Conservation (phyloP, 1,140 invertebrate species). For the Bombus huntii region DNA sequence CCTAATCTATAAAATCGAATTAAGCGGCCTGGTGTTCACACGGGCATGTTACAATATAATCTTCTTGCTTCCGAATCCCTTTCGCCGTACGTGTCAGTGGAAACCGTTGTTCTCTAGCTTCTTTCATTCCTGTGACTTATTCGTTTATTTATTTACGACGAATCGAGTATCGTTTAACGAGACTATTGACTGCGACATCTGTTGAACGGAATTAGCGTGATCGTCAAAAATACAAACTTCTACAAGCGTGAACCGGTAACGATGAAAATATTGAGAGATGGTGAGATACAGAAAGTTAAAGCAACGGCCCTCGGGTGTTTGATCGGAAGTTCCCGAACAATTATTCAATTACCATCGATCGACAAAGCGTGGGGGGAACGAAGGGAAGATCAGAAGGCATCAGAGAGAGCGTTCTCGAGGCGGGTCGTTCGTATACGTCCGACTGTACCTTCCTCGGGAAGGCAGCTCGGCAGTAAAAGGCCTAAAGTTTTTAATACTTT, state of each 20-base stretch:
- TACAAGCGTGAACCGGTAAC: neutral
- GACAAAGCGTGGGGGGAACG: neutral
- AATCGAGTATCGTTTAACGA: no score
- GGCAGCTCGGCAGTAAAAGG: conserved; percentile 74
- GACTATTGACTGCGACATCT: no score
- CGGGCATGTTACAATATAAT: neutral
- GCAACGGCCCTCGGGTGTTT: no score
- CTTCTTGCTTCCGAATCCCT: neutral
- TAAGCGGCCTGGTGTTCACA: neutral
- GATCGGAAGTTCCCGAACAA: neutral
- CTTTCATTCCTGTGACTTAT: neutral
- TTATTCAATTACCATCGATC: conserved; percentile 28
- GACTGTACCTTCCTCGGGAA: conserved; percentile 5
- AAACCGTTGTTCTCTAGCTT: neutral
- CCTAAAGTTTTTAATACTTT: conserved; percentile 82
- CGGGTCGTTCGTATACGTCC: conserved; percentile 29
- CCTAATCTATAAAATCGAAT: neutral
- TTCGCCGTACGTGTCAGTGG: neutral
- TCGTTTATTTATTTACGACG: no score
- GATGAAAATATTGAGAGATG: neutral
- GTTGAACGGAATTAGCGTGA: no score
- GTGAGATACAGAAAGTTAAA: no score
- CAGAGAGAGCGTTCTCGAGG: neutral
- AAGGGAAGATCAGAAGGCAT: neutral
- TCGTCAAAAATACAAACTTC: no score